phyloP scores from a whole-genome alignment of 2,113 vertebrate genomes.

The Petromus typicus region DNA sequence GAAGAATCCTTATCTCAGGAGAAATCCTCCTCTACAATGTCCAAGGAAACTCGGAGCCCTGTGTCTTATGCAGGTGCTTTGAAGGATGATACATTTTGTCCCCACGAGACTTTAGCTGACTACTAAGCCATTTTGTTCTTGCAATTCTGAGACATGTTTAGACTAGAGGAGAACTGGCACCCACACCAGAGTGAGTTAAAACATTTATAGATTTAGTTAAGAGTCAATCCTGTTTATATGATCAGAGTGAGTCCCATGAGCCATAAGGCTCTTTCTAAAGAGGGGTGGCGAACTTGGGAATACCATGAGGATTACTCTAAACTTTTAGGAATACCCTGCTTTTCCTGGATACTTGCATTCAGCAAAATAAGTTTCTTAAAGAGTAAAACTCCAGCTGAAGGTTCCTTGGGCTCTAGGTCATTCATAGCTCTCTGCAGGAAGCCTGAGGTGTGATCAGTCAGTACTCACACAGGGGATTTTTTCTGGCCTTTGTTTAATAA shows the following conservation, averaged over 20 bases:
- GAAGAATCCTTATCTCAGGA: slow-evolving; percentile 34
- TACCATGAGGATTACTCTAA: slow-evolving; percentile 15
- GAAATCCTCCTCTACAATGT: neutral
- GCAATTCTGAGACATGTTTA: slow-evolving; percentile 39
- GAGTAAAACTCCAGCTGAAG: neutral
- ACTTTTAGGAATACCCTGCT: neutral
- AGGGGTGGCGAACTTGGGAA: neutral
- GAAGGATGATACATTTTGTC: slow-evolving; percentile 15
- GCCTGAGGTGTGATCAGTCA: neutral
- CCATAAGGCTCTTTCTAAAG: neutral
- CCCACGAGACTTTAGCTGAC: neutral
- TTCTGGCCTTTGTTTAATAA: slow-evolving; percentile 52
- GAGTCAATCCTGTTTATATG: slow-evolving; percentile 5
- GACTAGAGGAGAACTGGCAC: neutral
- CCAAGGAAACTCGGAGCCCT: neutral
- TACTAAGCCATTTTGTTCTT: neutral
- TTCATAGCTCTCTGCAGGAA: neutral
- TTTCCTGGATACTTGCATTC: neutral
- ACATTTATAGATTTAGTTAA: slow-evolving; percentile 27
- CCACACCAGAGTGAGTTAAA: slow-evolving; percentile 47
- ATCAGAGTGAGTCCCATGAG: slow-evolving; percentile 10
- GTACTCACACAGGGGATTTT: neutral
- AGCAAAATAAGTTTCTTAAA: neutral
- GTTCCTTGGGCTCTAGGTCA: neutral
- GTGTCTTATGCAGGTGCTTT: slow-evolving; percentile 1